Evolutionary conservation across 1,140 invertebrate species (phyloP).

Genomic region (Lutraria rhynchaena): DNA sequence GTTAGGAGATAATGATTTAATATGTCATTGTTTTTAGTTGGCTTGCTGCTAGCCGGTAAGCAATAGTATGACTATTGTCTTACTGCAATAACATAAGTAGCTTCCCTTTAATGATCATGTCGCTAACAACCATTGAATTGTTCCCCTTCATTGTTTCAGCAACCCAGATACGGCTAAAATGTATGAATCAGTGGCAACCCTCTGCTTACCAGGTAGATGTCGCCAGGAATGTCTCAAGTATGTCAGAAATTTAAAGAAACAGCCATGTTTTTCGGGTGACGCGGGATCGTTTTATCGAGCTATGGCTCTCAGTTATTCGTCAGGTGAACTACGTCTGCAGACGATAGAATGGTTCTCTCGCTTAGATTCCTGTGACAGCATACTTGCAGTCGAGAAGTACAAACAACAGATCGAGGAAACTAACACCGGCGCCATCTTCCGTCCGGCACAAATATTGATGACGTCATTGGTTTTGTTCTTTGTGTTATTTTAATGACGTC

Average conservation of each 20-base stretch:
- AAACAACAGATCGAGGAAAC: too few species aligned
- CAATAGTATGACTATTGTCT: neutral
- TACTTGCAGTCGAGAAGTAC: neutral
- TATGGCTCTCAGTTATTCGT: too few species aligned
- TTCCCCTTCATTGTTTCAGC: neutral
- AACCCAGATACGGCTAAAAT: slow-evolving; percentile 4
- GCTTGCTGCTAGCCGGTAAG: neutral
- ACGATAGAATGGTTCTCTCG: neutral
- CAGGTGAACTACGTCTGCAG: neutral
- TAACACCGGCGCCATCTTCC: too few species aligned
- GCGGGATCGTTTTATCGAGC: neutral
- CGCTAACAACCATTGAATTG: neutral
- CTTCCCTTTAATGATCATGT: too few species aligned
- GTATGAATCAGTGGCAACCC: neutral
- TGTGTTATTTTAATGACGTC: too few species aligned
- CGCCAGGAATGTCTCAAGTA: neutral
- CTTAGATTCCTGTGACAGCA: slow-evolving; percentile 9
- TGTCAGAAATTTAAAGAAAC: slow-evolving; percentile 17
- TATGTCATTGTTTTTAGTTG: neutral
- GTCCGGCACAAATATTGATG: too few species aligned
- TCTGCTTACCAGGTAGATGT: neutral
- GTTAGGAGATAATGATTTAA: too few species aligned
- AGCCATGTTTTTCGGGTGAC: slow-evolving; percentile 29
- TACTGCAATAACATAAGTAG: too few species aligned
- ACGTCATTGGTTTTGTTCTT: too few species aligned